These are phyloP conservation scores for Orthosia incerta DNA, from an alignment of 2,888 invertebrate species.

Conservation along the genomic window DNA sequence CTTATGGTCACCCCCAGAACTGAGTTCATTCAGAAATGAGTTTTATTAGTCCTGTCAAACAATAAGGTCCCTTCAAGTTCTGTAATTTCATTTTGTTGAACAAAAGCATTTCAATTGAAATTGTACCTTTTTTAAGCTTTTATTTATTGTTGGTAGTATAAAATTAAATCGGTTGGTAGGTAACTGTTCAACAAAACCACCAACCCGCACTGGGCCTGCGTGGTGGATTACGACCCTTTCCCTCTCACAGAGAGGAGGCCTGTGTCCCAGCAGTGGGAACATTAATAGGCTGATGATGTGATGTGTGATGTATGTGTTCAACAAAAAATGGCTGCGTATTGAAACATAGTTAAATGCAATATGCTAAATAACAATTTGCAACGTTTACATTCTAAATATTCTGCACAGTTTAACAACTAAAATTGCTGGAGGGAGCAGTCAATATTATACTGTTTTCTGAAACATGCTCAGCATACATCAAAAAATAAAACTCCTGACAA, in stretches of 20 bases:
- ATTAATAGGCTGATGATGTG: too few relatives aligned
- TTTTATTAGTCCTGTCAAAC: not conserved
- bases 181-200: constrained; percentile 45
- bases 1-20: too few relatives aligned
- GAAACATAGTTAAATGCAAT: constrained; percentile 54
- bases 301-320: too few relatives aligned
- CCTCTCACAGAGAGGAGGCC: too few relatives aligned
- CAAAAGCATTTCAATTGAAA: not conserved
- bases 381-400: constrained; percentile 47
- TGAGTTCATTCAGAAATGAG: not conserved
- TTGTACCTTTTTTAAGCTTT: not conserved
- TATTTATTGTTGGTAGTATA: constrained; percentile 9
- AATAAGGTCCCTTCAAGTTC: not conserved
- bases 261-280: too few relatives aligned
- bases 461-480: constrained; percentile 49
- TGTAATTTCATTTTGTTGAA: not conserved
- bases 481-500: constrained; percentile 54
- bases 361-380: constrained; percentile 55
- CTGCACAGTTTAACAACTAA: constrained; percentile 47
- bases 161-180: constrained; percentile 12
- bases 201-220: too few relatives aligned
- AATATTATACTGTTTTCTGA: constrained; percentile 53
- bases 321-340: constrained; percentile 41
- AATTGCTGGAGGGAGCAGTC: constrained; percentile 48
- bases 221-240: too few relatives aligned